Conservation (phyloP, 2,113 vertebrate genomes). For the Indicator indicator region DNA sequence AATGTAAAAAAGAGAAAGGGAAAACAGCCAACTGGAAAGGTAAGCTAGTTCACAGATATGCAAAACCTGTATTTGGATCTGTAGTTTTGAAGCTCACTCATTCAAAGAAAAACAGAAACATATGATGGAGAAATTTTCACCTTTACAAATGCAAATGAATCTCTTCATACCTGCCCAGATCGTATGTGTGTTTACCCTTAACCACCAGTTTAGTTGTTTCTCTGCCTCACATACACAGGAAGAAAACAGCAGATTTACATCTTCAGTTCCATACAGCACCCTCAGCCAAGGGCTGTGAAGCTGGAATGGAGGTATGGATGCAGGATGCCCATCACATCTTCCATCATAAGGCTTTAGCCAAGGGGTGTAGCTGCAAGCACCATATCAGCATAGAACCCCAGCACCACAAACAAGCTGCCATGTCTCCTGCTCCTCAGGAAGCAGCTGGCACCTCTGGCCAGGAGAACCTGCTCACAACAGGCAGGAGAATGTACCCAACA, state of each 20-base stretch:
- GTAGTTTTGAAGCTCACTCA: neutral
- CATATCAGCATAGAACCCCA: accelerated
- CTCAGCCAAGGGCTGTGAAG: neutral
- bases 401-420: neutral
- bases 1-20: neutral
- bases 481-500: no score
- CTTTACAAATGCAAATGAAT: neutral
- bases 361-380: accelerated
- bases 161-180: neutral
- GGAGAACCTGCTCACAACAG: neutral
- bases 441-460: neutral
- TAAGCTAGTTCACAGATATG: neutral
- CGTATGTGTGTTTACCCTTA: accelerated
- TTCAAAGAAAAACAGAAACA: neutral
- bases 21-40: neutral
- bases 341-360: neutral
- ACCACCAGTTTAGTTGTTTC: neutral
- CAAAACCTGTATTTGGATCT: neutral
- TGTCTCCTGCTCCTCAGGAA: neutral
- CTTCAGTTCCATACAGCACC: accelerated
- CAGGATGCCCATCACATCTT: neutral
- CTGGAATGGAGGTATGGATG: neutral
- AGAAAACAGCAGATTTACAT: neutral
- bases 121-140: neutral
- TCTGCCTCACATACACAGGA: neutral